phyloP scores from a whole-genome alignment of 2,888 invertebrate genomes.

The Trissoscelio sp. region DNA sequence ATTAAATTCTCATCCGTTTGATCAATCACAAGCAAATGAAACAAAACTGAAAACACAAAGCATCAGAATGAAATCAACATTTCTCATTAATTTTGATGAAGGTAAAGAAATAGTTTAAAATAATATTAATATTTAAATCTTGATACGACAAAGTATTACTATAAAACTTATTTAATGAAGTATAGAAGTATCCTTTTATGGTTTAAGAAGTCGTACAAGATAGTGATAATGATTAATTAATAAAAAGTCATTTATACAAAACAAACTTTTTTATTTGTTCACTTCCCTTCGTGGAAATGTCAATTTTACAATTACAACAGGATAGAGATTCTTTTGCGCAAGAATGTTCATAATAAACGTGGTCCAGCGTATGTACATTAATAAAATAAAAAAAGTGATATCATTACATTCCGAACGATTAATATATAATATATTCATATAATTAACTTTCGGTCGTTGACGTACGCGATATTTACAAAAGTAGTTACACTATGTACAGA shows the following conservation, averaged over 20 bases:
- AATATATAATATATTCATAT: conserved; percentile 64
- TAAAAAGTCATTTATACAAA: conserved; percentile 58
- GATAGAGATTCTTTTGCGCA: conserved; percentile 67
- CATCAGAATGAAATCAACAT: conserved; percentile 42
- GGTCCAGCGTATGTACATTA: conserved; percentile 68
- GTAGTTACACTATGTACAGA: conserved; percentile 82
- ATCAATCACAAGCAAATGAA: conserved; percentile 32
- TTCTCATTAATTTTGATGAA: conserved; percentile 8
- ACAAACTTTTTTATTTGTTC: conserved; percentile 67
- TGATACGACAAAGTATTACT: conserved; percentile 22
- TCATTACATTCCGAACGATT: conserved; percentile 65
- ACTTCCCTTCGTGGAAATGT: conserved; percentile 61
- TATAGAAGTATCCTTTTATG: conserved; percentile 19
- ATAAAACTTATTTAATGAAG: conserved; percentile 22
- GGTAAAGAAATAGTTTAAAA: conserved; percentile 37
- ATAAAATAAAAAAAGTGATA: conserved; percentile 69
- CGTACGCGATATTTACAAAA: conserved; percentile 77
- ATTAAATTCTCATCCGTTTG: conserved; percentile 34
- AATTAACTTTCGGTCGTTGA: conserved; percentile 66
- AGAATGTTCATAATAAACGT: conserved; percentile 66
- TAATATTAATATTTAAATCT: conserved; percentile 41
- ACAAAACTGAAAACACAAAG: not conserved
- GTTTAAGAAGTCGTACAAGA: conserved; percentile 16
- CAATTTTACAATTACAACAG: conserved; percentile 67
- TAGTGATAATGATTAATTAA: conserved; percentile 43